These are phyloP conservation scores for Anabacerthia variegaticeps DNA, from an alignment of 2,797 vertebrate genomes.

Conservation along the genomic window DNA sequence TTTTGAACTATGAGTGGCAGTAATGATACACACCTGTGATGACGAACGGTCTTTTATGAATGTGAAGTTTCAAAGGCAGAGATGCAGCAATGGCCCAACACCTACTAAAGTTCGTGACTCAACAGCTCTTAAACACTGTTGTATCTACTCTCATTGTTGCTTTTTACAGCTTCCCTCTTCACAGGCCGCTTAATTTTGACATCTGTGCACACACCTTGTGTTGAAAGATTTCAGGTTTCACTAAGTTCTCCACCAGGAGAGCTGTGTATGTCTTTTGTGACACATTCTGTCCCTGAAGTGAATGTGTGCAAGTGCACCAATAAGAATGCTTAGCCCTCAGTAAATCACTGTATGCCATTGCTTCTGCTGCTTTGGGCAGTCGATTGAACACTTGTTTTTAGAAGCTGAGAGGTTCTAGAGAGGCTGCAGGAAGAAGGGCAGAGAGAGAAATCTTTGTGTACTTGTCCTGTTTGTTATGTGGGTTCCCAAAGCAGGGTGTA, in stretches of 20 bases:
- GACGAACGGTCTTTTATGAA: neutral
- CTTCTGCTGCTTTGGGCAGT: neutral
- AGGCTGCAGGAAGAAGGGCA: neutral
- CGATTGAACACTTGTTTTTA: neutral
- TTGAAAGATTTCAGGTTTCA: neutral
- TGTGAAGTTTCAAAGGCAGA: neutral
- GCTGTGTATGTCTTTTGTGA: neutral
- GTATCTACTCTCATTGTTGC: neutral
- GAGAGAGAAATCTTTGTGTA: neutral
- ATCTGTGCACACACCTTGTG: neutral
- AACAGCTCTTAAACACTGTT: neutral
- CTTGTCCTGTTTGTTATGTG: neutral
- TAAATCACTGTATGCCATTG: neutral
- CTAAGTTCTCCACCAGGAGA: neutral
- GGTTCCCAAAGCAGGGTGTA: rapidly evolving
- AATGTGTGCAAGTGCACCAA: neutral
- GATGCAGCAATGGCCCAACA: neutral
- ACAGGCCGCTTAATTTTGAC: neutral
- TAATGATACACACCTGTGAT: neutral
- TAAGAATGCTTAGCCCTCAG: neutral
- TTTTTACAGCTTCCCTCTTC: neutral
- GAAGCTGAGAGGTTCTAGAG: neutral
- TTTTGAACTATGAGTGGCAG: neutral
- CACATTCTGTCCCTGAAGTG: neutral
- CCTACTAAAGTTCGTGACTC: neutral